Conservation (phyloP, 35 echinoderm and acorn worm species). For the Heliocidaris tuberculata region DNA sequence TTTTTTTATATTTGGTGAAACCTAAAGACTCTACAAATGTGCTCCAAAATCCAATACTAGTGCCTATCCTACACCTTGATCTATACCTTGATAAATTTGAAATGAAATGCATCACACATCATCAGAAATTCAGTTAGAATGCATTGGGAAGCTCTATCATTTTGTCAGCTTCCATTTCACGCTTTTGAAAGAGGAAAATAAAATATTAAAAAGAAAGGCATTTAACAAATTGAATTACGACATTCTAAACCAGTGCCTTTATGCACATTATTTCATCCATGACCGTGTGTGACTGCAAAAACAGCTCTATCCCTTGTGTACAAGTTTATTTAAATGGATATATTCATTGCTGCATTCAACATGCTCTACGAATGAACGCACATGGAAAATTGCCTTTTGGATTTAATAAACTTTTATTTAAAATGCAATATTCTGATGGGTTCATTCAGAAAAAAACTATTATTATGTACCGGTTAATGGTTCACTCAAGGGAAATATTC, state of each 20-base stretch:
- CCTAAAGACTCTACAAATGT: background rate
- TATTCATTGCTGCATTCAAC: conserved; percentile 2
- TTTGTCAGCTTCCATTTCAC: background rate
- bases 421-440: background rate
- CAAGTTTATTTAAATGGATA: background rate
- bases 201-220: background rate
- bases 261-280: background rate
- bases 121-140: background rate
- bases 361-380: conserved; percentile 2
- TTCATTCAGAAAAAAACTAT: background rate
- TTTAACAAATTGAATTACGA: conserved; percentile 19
- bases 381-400: conserved; percentile 16
- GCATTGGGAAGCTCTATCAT: background rate
- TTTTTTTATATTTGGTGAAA: no score
- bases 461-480: background rate
- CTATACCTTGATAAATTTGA: background rate
- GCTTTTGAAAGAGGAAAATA: background rate
- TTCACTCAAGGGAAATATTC: background rate
- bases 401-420: conserved; percentile 20
- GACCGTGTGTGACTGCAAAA: background rate
- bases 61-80: background rate
- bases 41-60: background rate
- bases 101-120: background rate
- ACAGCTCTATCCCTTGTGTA: background rate
- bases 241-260: conserved; percentile 9